Evolutionary conservation across 2,888 invertebrate species (phyloP), one percentile per base, ranked within the genome.

Genomic region (Spicauda simplicius): DNA sequence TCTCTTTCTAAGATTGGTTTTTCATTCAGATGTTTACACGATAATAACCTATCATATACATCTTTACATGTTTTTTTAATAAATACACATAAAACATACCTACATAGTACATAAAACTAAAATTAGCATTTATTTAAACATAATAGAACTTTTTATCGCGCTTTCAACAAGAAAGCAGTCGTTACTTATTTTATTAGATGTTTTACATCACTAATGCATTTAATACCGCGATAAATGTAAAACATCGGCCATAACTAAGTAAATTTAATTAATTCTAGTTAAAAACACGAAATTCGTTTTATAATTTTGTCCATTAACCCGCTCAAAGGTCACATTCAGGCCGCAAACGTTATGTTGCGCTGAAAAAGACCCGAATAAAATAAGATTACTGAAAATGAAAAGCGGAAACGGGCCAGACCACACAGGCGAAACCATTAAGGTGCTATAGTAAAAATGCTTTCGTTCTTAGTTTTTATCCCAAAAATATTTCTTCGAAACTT

Each of bases 251-350:
- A 7, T 33, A 16, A n/a, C 55, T 55, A 16, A 55, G 25, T 14
- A 55, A 55, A 8, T 30, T 33, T 45, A 45, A 20, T 20, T 19
- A 58, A 48, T 45, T 45, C 45, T 45, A 45, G 20, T 25, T 54
- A 19, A 19, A 54, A 20, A 58, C 48, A 45, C 20, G n/a, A 20
- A 41, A 37, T 41, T 14, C 58, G 2, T 59, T 59, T 48, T 30
- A 45, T 12, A 33, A 45, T 45, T 45, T 52, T 25, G 25, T 33
- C 14, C 60, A 25, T 41, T 25, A 20, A 58, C 25, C 20, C 52
- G 45, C 62, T 14, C 63, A 55, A 63, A 63, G 25, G 48, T 45
- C 48, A 54, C 25, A 48, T 50, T 50, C 18, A 30, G 25, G 56
- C 56, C 56, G 19, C 63, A 56, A 50, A 50, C 33, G 33, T 48